These are phyloP conservation scores for Epinephelus moara DNA, from an alignment of 2,113 vertebrate species.

Conservation along the genomic window DNA sequence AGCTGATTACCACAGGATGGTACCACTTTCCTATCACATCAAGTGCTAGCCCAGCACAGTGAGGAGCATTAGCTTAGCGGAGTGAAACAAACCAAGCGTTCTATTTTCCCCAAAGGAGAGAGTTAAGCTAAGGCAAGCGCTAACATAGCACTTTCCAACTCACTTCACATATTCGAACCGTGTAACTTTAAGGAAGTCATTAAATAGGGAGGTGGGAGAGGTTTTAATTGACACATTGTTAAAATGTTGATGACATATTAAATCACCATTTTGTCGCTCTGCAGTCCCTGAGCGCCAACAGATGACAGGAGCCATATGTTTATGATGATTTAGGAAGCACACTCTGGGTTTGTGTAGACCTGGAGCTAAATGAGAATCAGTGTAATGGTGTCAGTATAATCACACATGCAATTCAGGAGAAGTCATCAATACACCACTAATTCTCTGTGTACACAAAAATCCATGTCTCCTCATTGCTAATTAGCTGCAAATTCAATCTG, in stretches of 20 bases:
- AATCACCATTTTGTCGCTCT: constrained; percentile 61
- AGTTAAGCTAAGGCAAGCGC: constrained; percentile 46
- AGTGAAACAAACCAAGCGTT: constrained; percentile 58
- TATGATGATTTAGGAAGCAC: constrained; percentile 45
- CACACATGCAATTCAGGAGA: constrained; percentile 4
- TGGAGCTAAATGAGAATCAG: constrained; percentile 2
- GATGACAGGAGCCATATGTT: constrained; percentile 65
- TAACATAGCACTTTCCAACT: constrained; percentile 51
- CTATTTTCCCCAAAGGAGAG: constrained; percentile 54
- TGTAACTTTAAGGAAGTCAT: constrained; percentile 50
- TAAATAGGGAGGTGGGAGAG: constrained; percentile 31
- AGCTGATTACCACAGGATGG: constrained; percentile 60
- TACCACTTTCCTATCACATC: constrained; percentile 46
- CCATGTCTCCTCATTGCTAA: not conserved
- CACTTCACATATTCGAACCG: constrained; percentile 29
- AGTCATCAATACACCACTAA: constrained; percentile 11
- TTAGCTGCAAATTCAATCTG: constrained; percentile 16
- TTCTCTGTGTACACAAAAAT: not conserved
- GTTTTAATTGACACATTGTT: constrained; percentile 58
- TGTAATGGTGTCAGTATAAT: not conserved
- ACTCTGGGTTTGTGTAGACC: constrained; percentile 26
- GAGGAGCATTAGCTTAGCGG: constrained; percentile 68
- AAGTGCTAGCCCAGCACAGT: constrained; percentile 19
- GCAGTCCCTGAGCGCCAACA: constrained; percentile 34
- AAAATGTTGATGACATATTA: constrained; percentile 67